Evolutionary conservation across 2,888 invertebrate genomes (phyloP), one percentile per base, ranked within the genome.

Genomic region (Eumerus sabulonum): DNA sequence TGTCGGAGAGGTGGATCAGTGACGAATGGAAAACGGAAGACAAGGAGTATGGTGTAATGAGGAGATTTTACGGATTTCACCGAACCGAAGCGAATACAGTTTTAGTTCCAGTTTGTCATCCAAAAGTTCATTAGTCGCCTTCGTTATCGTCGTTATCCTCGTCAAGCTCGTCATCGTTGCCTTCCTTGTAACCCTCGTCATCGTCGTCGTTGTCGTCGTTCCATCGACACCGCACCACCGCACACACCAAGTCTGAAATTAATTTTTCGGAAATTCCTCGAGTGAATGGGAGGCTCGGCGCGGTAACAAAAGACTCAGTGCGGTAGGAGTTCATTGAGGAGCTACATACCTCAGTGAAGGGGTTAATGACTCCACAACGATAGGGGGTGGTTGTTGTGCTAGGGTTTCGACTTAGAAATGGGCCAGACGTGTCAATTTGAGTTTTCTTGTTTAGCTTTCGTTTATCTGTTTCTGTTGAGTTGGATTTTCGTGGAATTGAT

Each of bases 371-470:
- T 60, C 50, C 63, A 5, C 27, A 7, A 2, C 27, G 11, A 27
- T 14, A 4, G 9, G n/a, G 17, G 62, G 54, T 48, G 36, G 35
- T 36, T 38, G 53, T 68, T 57, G 53, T 63, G 27, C 27, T 27
- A 4, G 27, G 27, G 27, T n/a, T n/a, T n/a, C n/a, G 63, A 50
- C 45, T 54, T 63, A 38, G 64, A 74, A 79, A 79, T 79, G 79
- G 79, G 79, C 74, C 79, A 79, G 79, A 79, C 79, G 79, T 79
- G 79, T 79, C 68, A 68, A 74, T 74, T 74, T 74, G 59, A 19
- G 68, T 27, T 27, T 7, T 27, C 7, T 27, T 27, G 3, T 27
- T 4, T 27, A 4, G 2, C 7, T 27, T 27, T 27, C 7, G 7
- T 27, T 27, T 2, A 4, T 27, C 7, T 27, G 27, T 4, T 27